A percentile compares a stretch with the other conserved stretches of the same genome.
These are phyloP conservation scores for Falco concolor DNA, from an alignment of 2,797 vertebrate species.

Conservation along the genomic window DNA sequence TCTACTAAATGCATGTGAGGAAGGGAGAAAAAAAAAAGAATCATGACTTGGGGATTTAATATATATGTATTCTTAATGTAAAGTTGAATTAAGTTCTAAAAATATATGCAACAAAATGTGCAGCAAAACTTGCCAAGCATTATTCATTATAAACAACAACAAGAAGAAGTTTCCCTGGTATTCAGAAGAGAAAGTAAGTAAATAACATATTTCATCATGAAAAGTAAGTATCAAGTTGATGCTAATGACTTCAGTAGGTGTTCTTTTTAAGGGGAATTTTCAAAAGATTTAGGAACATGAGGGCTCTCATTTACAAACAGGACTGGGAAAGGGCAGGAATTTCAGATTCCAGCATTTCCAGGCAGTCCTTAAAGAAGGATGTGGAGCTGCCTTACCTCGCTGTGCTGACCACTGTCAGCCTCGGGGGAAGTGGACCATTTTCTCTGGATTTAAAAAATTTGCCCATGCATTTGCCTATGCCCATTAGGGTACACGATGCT, in stretches of 20 bases:
- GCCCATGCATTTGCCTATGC: background rate
- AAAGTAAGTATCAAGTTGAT: background rate
- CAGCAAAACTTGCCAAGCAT: background rate
- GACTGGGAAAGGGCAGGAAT: background rate
- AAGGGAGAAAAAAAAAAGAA: background rate
- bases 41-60: constrained; percentile 43
- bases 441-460: background rate
- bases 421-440: background rate
- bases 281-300: background rate
- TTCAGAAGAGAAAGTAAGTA: background rate
- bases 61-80: background rate
- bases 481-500: background rate
- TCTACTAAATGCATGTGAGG: background rate
- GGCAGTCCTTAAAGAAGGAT: background rate
- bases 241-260: background rate
- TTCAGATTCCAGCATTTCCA: background rate
- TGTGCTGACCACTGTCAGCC: background rate
- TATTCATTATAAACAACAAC: background rate
- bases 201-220: background rate
- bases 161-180: background rate
- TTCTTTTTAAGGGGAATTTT: background rate
- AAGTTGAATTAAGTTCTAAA: constrained; percentile 12
- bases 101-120: background rate
- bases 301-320: background rate
- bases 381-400: background rate